Conservation (phyloP, 2,113 vertebrate species). For the Isichthys henryi region DNA sequence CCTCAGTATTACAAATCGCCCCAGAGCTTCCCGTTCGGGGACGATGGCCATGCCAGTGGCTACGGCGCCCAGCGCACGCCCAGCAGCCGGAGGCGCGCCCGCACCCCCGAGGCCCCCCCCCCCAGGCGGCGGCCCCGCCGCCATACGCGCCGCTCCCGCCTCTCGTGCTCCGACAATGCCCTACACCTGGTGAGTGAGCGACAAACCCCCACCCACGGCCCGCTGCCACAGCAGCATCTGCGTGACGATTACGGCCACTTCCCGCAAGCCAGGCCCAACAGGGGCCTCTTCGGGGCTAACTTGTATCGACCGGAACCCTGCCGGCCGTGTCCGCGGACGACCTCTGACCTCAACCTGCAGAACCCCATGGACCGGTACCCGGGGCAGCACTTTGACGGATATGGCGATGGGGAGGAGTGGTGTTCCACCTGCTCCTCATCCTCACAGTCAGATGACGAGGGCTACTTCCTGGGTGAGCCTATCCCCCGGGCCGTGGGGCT, state of each 20-base stretch:
- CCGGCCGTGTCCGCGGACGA: conserved; percentile 83
- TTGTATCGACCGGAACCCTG: conserved; percentile 72
- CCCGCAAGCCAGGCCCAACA: conserved; percentile 67
- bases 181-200: conserved; percentile 84
- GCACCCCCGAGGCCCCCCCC: conserved; percentile 68
- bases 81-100: conserved; percentile 72
- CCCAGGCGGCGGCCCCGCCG: conserved; percentile 63
- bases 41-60: conserved; percentile 60
- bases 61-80: conserved; percentile 66
- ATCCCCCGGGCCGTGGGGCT: conserved; percentile 87
- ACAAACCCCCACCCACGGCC: conserved; percentile 70
- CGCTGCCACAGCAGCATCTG: conserved; percentile 68
- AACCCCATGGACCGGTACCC: conserved; percentile 82
- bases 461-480: conserved; percentile 86
- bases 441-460: conserved; percentile 85
- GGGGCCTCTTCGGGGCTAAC: conserved; percentile 67
- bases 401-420: conserved; percentile 61
- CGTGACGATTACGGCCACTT: conserved; percentile 84
- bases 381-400: conserved; percentile 69
- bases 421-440: conserved; percentile 96
- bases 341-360: conserved; percentile 90
- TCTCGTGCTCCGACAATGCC: conserved; percentile 90
- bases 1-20: conserved; percentile 64
- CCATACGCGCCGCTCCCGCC: conserved; percentile 72
- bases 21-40: conserved; percentile 74